Evolutionary conservation across 2,797 vertebrate species (phyloP).

Genomic region (Ctenopoma kingsleyae): DNA sequence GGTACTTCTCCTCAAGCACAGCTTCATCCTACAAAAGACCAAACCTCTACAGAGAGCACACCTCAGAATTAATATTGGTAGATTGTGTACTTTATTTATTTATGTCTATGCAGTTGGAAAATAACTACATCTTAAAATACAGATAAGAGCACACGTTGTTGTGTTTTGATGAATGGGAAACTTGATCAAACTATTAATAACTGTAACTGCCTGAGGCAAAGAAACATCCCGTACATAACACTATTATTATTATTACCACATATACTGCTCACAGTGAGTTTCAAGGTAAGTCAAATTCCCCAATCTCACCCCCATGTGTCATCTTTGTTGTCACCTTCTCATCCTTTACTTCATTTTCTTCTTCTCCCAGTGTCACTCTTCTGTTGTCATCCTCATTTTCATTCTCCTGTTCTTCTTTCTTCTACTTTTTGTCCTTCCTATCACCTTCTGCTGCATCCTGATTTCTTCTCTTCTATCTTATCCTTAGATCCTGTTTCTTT

Average conservation of each 20-base stretch:
- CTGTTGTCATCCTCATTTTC: not conserved
- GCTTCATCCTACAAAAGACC: slow-evolving; percentile 18
- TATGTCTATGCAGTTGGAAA: slow-evolving; percentile 32
- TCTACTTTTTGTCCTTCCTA: slow-evolving; percentile 34
- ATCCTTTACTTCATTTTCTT: slow-evolving; percentile 11
- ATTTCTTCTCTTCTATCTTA: not conserved
- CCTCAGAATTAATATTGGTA: slow-evolving; percentile 24
- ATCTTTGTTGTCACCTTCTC: slow-evolving; percentile 12
- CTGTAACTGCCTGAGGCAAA: slow-evolving; percentile 9
- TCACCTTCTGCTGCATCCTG: slow-evolving; percentile 44
- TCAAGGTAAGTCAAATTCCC: slow-evolving; percentile 22
- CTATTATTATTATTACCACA: slow-evolving; percentile 13
- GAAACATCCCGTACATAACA: slow-evolving; percentile 8
- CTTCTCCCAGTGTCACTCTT: slow-evolving; percentile 23
- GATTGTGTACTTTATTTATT: slow-evolving; percentile 30
- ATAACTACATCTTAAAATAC: slow-evolving; percentile 16
- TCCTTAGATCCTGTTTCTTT: slow-evolving; percentile 27
- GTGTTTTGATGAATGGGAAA: slow-evolving; percentile 42
- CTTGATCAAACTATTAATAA: slow-evolving; percentile 27
- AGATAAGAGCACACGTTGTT: slow-evolving; percentile 33
- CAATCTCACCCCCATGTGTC: slow-evolving; percentile 4
- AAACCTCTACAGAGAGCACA: slow-evolving; percentile 35
- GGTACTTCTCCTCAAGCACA: slow-evolving; percentile 31
- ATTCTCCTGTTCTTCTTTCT: slow-evolving; percentile 15
- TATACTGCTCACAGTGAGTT: slow-evolving; percentile 17